These are phyloP conservation scores for Cherax destructor DNA, from an alignment of 1,140 invertebrate genomes.

Conservation along the genomic window DNA sequence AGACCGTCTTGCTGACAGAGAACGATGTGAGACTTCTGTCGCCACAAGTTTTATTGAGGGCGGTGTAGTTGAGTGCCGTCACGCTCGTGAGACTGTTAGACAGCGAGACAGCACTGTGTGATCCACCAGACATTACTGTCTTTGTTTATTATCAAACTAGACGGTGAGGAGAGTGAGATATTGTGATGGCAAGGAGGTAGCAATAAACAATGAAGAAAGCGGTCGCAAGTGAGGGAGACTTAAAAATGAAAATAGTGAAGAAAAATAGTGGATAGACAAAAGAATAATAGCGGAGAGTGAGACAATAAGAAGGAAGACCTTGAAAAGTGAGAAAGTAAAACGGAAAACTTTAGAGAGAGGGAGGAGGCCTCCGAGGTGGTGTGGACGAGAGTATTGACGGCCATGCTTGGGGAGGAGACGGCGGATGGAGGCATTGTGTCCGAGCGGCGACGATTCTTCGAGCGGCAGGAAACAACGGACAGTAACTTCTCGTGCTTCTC, in stretches of 20 bases:
- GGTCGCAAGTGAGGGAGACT: background rate
- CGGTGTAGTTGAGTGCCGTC: background rate
- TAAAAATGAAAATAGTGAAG: background rate
- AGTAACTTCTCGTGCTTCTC: constrained; percentile 57
- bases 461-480: constrained; percentile 51
- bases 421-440: constrained; percentile 48
- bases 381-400: background rate
- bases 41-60: background rate
- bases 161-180: background rate
- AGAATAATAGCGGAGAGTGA: background rate
- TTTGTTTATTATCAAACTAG: no score
- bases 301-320: background rate
- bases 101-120: no score
- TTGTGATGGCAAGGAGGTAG: background rate
- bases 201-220: background rate
- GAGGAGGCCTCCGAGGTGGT: constrained; percentile 6
- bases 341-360: background rate
- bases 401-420: constrained; percentile 35
- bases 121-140: no score
- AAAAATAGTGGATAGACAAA: no score
- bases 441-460: constrained; percentile 39
- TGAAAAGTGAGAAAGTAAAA: background rate
- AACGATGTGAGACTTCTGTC: background rate
- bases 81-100: background rate
- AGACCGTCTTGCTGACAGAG: background rate